Conservation (phyloP, 2,113 vertebrate species). For the Varanus salvator region DNA sequence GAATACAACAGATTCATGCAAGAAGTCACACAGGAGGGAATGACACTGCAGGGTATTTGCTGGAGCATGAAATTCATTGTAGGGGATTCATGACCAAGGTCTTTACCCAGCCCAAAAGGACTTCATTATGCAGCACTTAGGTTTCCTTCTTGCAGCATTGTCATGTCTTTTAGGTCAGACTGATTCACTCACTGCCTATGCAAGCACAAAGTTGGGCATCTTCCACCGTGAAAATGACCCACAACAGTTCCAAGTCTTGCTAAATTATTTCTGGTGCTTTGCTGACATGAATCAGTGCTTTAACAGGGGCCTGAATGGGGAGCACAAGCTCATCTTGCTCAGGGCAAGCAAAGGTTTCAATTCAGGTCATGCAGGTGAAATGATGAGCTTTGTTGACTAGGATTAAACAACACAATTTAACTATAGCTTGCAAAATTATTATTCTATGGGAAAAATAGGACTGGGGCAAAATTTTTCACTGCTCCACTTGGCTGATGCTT, state of each 20-base stretch:
- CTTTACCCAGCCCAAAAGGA: not conserved
- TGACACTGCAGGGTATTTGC: not conserved
- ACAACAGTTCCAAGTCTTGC: not conserved
- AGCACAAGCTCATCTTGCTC: conserved; percentile 37
- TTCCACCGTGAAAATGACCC: not conserved
- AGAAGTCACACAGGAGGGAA: not conserved
- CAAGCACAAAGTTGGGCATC: not conserved
- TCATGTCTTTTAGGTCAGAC: not conserved
- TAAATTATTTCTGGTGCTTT: conserved; percentile 21
- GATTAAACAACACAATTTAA: conserved; percentile 12
- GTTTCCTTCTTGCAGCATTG: conserved; percentile 11
- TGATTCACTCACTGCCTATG: not conserved
- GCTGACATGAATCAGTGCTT: conserved; percentile 24
- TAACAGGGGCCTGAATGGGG: conserved; percentile 14
- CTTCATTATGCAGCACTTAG: not conserved
- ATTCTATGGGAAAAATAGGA: conserved; percentile 4
- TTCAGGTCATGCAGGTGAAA: not conserved
- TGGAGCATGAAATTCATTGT: not conserved
- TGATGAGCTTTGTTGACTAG: not conserved
- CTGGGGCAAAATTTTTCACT: not conserved
- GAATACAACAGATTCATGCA: not conserved
- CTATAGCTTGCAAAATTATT: conserved; percentile 18
- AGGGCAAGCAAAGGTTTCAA: not conserved
- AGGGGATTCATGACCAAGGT: not conserved
- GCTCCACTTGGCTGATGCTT: conserved; percentile 2